Base-by-base conservation (phyloP, 2,888 invertebrate genomes). In the Priocnemis perturbator region DNA sequence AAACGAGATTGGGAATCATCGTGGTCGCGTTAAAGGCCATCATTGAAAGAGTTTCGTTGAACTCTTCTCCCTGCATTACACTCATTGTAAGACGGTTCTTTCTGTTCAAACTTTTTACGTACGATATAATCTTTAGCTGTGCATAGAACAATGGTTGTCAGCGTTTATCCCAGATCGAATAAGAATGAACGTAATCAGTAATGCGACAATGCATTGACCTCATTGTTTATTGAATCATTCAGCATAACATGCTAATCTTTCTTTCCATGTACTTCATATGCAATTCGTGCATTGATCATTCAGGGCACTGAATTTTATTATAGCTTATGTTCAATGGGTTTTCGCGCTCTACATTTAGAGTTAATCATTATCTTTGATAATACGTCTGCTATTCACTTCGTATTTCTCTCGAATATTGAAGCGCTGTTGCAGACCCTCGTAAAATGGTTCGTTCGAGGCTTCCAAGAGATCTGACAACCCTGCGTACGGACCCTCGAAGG, bases 31-130 rank as follows among this genome's bases (percentile, higher is more conserved):
- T 74, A 61, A 71, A 15, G 14, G 65, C 69, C 19, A 73, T 21
- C 17, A 56, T 55, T 26, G 69, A 67, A 37, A 73, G 62, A 14
- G 77, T 81, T 15, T 75, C 67, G 69, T 82, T 81, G 79, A 68
- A 79, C 9, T 63, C 60, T n/a, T 65, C 55, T 23, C 53, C 57
- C 68, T 74, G 58, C 53, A 37, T 37, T 37, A 9, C 37, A 37
- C 37, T 37, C 37, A 37, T 37, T 11, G 7, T 37, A 11, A 37
- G 14, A 1, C 1, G 7, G 26, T 26, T 9, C 14, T 37, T 37
- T 11, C 23, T 53, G 23, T 11, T 15, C 20, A 60, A 48, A 17
- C 9, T 57, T 53, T 23, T 9, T 21, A 17, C 67, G 17, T 15
- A 26, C n/a, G 47, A 61, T 5, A 26, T 52, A 50, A 56, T 14